Evolutionary conservation across 1,140 invertebrate genomes (phyloP).

Genomic region (Thaumatotibia leucotreta): DNA sequence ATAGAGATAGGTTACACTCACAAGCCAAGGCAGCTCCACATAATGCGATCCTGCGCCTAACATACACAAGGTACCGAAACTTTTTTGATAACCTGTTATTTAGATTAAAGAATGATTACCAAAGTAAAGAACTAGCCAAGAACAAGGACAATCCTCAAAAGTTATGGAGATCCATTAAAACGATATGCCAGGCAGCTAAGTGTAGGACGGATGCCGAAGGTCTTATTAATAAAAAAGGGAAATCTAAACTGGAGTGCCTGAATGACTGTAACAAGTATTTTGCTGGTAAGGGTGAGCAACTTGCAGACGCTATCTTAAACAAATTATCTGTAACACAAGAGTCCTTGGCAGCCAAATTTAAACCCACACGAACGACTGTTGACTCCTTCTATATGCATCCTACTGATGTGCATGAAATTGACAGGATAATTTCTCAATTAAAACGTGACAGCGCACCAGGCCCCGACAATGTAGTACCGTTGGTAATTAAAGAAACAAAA

Average conservation of each 20-base stretch:
- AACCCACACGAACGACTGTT: background rate
- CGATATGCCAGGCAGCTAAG: background rate
- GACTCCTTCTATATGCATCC: background rate
- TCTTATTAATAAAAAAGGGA: background rate
- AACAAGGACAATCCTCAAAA: constrained; percentile 12
- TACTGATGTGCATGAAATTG: background rate
- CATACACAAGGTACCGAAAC: constrained; percentile 13
- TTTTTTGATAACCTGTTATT: background rate
- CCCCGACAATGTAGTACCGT: background rate
- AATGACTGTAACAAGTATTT: background rate
- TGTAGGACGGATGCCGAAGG: background rate
- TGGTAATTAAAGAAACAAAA: background rate
- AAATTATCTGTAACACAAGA: background rate
- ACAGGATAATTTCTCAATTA: background rate
- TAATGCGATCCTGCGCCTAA: background rate
- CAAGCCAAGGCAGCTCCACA: background rate
- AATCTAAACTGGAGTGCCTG: background rate
- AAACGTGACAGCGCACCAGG: background rate
- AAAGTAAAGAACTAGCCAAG: background rate
- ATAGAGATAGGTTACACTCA: background rate
- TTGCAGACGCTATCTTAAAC: background rate
- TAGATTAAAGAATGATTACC: constrained; percentile 1
- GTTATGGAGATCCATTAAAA: constrained; percentile 1
- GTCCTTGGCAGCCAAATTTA: background rate
- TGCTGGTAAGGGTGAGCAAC: background rate